Conservation (phyloP, 2,888 invertebrate species). For the Epinotia bilunana region DNA sequence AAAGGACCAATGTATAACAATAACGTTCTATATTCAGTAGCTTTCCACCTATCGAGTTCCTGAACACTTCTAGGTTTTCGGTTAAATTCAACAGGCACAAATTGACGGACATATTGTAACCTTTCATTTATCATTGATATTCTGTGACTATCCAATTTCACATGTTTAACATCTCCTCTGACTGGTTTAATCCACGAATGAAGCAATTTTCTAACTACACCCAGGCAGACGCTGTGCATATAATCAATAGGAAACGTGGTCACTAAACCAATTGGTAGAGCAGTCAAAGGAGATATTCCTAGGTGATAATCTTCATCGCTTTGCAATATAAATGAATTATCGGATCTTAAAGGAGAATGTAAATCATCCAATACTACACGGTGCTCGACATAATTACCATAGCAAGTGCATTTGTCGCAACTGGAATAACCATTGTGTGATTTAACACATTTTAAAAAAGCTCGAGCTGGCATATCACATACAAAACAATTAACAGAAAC, state of each 20-base stretch:
- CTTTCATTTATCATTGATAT: not conserved
- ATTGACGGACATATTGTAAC: conserved; percentile 1
- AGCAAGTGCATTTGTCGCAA: conserved; percentile 11
- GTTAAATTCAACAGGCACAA: not conserved
- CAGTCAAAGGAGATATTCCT: conserved; percentile 1
- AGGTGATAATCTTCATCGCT: conserved; percentile 2
- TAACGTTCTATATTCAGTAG: conserved; percentile 4
- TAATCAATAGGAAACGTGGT: conserved; percentile 4
- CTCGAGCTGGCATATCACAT: conserved; percentile 5
- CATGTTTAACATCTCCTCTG: conserved; percentile 15
- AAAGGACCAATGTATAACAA: not conserved
- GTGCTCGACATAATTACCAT: conserved; percentile 2
- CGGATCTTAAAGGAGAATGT: not conserved
- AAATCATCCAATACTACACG: conserved; percentile 3
- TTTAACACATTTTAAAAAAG: conserved; percentile 5
- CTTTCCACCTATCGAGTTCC: conserved; percentile 6
- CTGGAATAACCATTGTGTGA: conserved; percentile 9
- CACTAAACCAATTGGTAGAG: not conserved
- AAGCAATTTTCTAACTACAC: conserved; percentile 6
- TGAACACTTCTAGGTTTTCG: conserved; percentile 2
- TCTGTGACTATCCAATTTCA: not conserved
- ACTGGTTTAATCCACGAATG: not conserved
- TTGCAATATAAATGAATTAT: conserved; percentile 10
- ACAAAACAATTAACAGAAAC: conserved; percentile 12
- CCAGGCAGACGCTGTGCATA: conserved; percentile 10